Percentiles rank a stretch among this genome's conserved stretches.
These are phyloP conservation scores for Actinia tenebrosa DNA, from an alignment of 64 coral and sea anemone genomes.

Conservation along the genomic window DNA sequence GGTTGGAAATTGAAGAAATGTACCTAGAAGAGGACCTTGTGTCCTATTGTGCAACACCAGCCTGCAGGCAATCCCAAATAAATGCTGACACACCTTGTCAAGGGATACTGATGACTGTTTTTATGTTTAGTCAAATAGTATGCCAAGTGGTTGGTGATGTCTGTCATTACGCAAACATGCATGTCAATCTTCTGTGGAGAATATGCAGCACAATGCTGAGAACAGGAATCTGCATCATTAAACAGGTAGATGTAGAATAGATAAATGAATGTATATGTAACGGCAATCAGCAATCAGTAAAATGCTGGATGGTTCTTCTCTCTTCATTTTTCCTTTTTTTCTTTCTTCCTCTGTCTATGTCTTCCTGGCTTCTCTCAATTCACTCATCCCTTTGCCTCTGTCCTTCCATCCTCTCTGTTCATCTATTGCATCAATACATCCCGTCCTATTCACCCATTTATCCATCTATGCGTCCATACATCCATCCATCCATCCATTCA, in stretches of 20 bases:
- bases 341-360: neutral
- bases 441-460: neutral
- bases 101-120: neutral
- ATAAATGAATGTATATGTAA: no score
- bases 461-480: neutral
- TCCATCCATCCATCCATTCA: neutral
- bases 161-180: constrained; percentile 44
- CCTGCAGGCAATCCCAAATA: no score
- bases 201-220: constrained; percentile 39
- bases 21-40: no score
- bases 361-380: neutral
- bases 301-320: neutral
- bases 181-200: constrained; percentile 51
- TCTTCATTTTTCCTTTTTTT: neutral
- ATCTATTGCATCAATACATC: neutral
- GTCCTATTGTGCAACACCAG: no score
- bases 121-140: constrained; percentile 57
- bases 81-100: no score
- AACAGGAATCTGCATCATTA: constrained; percentile 59
- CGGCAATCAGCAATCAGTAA: no score
- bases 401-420: neutral
- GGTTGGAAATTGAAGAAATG: no score
- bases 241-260: constrained; percentile 49
- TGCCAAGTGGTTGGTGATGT: constrained; percentile 57
- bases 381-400: neutral